Evolutionary conservation across 2,888 invertebrate genomes (phyloP), one percentile per base, ranked within the genome.

Genomic region (Agrotis segetum): DNA sequence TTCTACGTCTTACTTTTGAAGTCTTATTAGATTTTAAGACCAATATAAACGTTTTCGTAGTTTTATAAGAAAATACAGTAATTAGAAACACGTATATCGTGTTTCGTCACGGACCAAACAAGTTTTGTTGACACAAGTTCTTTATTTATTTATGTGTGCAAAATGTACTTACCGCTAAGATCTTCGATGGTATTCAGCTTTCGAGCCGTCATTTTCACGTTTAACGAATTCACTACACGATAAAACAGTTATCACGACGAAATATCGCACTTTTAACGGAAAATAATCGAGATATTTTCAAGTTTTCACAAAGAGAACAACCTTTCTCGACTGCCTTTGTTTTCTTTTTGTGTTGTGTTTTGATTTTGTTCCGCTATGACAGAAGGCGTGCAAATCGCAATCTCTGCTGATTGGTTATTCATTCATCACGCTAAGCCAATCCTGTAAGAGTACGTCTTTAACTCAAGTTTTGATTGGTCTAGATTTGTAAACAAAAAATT

Each of bases 111-210:
- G 76, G 67, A 82, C 68, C 77, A 84, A 84, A 84, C 81, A 74
- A 88, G 87, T 87, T 88, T 88, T 90, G 88, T 88, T 85, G 85
- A 85, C 83, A 85, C 84, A 84, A 84, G 77, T 84, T 81, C 85
- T 88, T 89, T 93, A 91, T 92, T 92, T 93, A 92, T 92, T 88
- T 92, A 91, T 86, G 72, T 85, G 60, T 74, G 47, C 58, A n/a
- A 64, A 68, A 72, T 71, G 75, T 76, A 92, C 96, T 96, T 85
- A 96, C 96, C 96, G 88, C 96, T 96, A 65, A 96, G 84, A 89
- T 96, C 96, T 89, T 96, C 96, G 84, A 95, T 91, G 68, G 95
- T 96, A 83, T 96, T 96, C 87, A 96, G 89, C 86, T 96, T 96
- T 85, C 93, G 90, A 73, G 95, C 88, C 81, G 96, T 92, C 96